Base-by-base conservation (phyloP, 2,113 vertebrate genomes). In the Nothobranchius furzeri region DNA sequence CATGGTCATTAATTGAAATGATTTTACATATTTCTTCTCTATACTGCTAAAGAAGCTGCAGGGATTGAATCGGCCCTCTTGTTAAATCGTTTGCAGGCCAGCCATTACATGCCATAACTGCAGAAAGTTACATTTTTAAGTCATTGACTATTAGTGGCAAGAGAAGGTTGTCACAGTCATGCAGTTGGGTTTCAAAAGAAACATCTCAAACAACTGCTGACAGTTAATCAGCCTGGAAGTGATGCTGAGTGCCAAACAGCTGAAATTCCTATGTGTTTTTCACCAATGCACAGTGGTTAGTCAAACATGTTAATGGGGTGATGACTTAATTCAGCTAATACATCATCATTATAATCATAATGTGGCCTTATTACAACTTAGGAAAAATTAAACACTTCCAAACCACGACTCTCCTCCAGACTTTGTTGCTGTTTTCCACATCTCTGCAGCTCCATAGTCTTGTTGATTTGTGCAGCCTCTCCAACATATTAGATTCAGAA, bases 341-440 rank as follows among this genome's bases (percentile, higher is more conserved):
- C 42, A 84, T 85, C 81, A 85, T 82, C 63, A 75, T 89, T 76
- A 79, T 64, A 67, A 76, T 81, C 63, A 52, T 73, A 81, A 70
- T 75, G 70, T 52, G 59, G 43, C 73, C 61, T 75, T 79, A 89
- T 82, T 81, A 56, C 60, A 49, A 65, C 42, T 80, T 68, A 1
- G 57, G 68, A 72, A 70, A 50, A 78, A 70, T 76, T 53, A 45
- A 57, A 68, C 24, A 60, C 59, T 67, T 81, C 76, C 75, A 74
- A 76, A 48, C 48, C 66, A 71, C 70, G 60, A 87, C 58, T 64
- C 58, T 58, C n/a, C 30, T n/a, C 75, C 64, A 73, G 71, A 64
- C 68, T 42, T 25, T 20, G 20, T 20, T 20, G 20, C 20, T 20
- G 20, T 64, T 85, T 83, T 85, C 70, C 75, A 66, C 40, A 54